phyloP scores from a whole-genome alignment of 2,797 vertebrate genomes.

The Enteromius anoplus region DNA sequence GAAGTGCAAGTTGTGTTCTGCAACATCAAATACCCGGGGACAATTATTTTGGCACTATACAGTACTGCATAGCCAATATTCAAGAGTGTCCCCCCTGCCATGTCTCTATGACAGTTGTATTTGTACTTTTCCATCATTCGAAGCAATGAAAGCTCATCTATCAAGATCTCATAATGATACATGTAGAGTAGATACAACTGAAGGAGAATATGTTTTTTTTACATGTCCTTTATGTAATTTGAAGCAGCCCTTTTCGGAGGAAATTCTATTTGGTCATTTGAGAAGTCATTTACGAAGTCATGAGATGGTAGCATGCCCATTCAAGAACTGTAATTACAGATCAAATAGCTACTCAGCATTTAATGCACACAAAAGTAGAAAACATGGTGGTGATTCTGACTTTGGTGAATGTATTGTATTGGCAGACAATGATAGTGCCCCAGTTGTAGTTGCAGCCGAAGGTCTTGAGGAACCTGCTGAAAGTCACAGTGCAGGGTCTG shows the following conservation, averaged over 20 bases:
- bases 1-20: slow-evolving; percentile 30
- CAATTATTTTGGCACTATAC: slow-evolving; percentile 29
- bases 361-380: slow-evolving; percentile 54
- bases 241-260: slow-evolving; percentile 43
- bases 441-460: slow-evolving; percentile 12
- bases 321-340: slow-evolving; percentile 42
- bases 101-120: slow-evolving; percentile 39
- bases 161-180: background rate
- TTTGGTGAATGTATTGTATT: slow-evolving; percentile 37
- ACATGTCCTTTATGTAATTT: slow-evolving; percentile 29
- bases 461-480: slow-evolving; percentile 30
- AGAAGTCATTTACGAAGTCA: slow-evolving; percentile 48
- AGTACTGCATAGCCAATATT: slow-evolving; percentile 27
- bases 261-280: slow-evolving; percentile 40
- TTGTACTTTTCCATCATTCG: slow-evolving; percentile 36
- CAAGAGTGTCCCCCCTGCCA: slow-evolving; percentile 29
- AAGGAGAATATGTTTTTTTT: background rate
- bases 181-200: background rate
- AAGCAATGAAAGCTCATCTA: slow-evolving; percentile 31
- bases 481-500: background rate
- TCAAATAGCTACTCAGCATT: slow-evolving; percentile 51
- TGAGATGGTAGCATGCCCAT: slow-evolving; percentile 46
- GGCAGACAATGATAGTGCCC: slow-evolving; percentile 36
- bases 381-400: slow-evolving; percentile 44
- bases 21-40: background rate